Conservation (phyloP, 2,113 vertebrate species). For the Gymnobelideus leadbeateri region DNA sequence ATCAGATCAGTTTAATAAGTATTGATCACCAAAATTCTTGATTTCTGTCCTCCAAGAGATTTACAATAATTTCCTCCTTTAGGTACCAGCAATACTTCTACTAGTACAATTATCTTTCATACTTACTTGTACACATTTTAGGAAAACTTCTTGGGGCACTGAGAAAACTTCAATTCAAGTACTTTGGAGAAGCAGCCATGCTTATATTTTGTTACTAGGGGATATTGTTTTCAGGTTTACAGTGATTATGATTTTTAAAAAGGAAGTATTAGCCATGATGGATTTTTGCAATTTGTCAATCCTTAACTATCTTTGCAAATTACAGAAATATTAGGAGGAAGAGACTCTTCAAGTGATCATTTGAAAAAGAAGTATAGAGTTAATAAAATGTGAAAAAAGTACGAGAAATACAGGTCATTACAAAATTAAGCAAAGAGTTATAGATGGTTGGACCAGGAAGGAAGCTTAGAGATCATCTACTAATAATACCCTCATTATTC, state of each 20-base stretch:
- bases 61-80: neutral
- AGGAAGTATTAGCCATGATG: slow-evolving; percentile 20
- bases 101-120: neutral
- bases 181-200: neutral
- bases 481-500: neutral
- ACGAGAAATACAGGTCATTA: neutral
- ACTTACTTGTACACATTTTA: neutral
- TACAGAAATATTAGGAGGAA: slow-evolving; percentile 32
- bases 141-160: neutral
- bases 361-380: slow-evolving; percentile 41
- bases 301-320: slow-evolving; percentile 50
- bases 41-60: neutral
- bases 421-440: neutral
- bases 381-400: neutral
- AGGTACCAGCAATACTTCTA: neutral
- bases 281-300: slow-evolving; percentile 36
- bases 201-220: slow-evolving; percentile 15
- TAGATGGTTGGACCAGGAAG: neutral
- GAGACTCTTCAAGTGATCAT: neutral
- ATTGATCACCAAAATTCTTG: neutral
- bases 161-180: neutral
- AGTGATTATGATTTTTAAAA: slow-evolving; percentile 39
- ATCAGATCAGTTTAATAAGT: neutral
- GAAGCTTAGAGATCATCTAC: neutral
- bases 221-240: slow-evolving; percentile 25